A percentile compares a stretch with the other conserved stretches of the same genome.
Conservation (phyloP, 2,888 invertebrate species). For the Epicampocera succincta region DNA sequence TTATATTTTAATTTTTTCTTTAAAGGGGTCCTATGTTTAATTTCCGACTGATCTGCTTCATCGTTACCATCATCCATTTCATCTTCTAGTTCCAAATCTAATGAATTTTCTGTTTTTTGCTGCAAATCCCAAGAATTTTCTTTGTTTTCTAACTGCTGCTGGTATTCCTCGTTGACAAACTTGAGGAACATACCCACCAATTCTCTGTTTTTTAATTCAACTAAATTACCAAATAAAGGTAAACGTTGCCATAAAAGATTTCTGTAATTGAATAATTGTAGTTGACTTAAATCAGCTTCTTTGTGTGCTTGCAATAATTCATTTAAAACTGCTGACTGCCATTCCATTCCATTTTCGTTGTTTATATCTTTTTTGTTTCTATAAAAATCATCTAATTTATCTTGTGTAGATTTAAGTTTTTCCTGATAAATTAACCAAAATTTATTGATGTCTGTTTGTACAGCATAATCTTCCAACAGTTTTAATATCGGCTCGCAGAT, state of each 20-base stretch:
- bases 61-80: conserved; percentile 69
- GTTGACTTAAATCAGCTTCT: conserved; percentile 69
- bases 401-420: conserved; percentile 83
- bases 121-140: conserved; percentile 84
- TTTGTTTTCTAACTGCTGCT: conserved; percentile 84
- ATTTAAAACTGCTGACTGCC: conserved; percentile 70
- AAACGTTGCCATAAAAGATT: conserved; percentile 91
- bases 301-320: conserved; percentile 67
- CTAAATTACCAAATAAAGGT: conserved; percentile 87
- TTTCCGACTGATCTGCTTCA: conserved; percentile 72
- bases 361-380: not conserved
- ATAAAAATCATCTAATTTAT: conserved; percentile 63
- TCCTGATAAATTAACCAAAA: conserved; percentile 89
- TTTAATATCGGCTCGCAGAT: conserved; percentile 93
- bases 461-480: conserved; percentile 89
- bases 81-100: conserved; percentile 76
- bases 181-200: conserved; percentile 90
- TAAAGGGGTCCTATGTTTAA: conserved; percentile 77
- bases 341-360: conserved; percentile 28
- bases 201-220: conserved; percentile 91
- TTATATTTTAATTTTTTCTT: conserved; percentile 68
- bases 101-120: conserved; percentile 63
- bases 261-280: conserved; percentile 85
- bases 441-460: conserved; percentile 83
- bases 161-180: conserved; percentile 86